Base-by-base conservation (phyloP, 2,113 vertebrate species). In the Felis chaus region DNA sequence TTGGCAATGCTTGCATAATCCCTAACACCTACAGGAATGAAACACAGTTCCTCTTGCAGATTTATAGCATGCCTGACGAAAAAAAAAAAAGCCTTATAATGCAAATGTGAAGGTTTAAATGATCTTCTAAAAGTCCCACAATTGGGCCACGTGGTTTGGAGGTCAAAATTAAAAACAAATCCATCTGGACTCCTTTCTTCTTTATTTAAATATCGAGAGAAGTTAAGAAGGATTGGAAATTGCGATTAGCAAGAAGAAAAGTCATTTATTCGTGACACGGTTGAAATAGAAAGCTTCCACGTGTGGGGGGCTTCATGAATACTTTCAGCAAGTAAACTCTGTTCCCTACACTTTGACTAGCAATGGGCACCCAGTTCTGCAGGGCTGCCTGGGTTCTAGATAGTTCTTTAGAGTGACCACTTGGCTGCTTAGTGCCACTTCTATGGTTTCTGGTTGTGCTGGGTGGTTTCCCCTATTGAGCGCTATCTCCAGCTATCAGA, bases 141-240 rank as follows among this genome's bases (percentile, higher is more conserved):
- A 78, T 6, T 39, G 89, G n/a, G 71, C 88, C 85, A 61, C 18
- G 15, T 69, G 89, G 88, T 89, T 95, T 97, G 66, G 86, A 97
- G 97, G 92, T 97, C 66, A 97, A 98, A 98, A 98, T 96, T 98
- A 98, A 98, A 98, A 89, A 68, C 0, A 39, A 91, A 94, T 74
- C 82, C 85, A n/a, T 94, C 97, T 88, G 80, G 97, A 94, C 73
- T 88, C 90, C 92, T 81, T 48, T 68, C 73, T 91, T 78, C 45
- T 74, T 95, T 63, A 87, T 93, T 98, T 98, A 98, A 97, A 94
- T 90, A 69, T 89, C 83, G 81, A 98, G 96, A 89, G 78, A 95
- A 92, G 93, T 95, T 92, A 96, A 94, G 90, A 97, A 98, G 71
- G 61, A 76, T 84, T 94, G 63, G 33, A 11, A 85, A 95, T 89